Evolutionary conservation across 2,113 vertebrate species (phyloP).

Genomic region (Gallinago paraguaiae): DNA sequence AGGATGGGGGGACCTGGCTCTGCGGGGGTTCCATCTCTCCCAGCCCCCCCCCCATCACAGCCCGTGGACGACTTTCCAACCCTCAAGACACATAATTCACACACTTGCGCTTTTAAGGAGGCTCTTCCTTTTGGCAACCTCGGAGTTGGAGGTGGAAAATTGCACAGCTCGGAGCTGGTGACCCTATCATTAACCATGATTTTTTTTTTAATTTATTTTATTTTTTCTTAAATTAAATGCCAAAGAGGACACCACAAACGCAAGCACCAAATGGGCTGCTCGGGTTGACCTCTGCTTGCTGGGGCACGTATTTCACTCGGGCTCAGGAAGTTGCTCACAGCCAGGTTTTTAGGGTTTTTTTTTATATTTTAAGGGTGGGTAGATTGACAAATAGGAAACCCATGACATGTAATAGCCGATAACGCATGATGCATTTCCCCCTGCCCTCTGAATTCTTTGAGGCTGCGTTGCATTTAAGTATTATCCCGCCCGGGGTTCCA

Average conservation of each 20-base stretch:
- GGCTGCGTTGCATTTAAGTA: neutral
- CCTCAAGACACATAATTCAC: rapidly evolving
- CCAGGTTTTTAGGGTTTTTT: neutral
- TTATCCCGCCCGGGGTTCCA: neutral
- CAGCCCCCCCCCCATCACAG: neutral
- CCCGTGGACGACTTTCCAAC: neutral
- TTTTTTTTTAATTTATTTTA: neutral
- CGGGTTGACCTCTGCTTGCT: neutral
- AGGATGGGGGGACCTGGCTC: rapidly evolving
- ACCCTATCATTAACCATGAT: neutral
- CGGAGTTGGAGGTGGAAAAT: neutral
- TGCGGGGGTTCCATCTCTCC: rapidly evolving
- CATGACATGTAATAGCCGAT: neutral
- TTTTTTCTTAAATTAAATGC: neutral
- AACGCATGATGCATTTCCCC: neutral
- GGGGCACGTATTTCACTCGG: neutral
- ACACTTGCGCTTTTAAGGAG: neutral
- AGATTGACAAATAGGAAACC: neutral
- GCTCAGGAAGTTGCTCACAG: neutral
- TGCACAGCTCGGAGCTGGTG: rapidly evolving
- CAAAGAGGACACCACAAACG: neutral
- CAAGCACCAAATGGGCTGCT: neutral
- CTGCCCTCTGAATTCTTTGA: neutral
- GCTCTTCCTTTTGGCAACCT: neutral
- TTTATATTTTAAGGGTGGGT: neutral